Conservation (phyloP, 2,888 invertebrate species). For the Drosophila kokeensis region DNA sequence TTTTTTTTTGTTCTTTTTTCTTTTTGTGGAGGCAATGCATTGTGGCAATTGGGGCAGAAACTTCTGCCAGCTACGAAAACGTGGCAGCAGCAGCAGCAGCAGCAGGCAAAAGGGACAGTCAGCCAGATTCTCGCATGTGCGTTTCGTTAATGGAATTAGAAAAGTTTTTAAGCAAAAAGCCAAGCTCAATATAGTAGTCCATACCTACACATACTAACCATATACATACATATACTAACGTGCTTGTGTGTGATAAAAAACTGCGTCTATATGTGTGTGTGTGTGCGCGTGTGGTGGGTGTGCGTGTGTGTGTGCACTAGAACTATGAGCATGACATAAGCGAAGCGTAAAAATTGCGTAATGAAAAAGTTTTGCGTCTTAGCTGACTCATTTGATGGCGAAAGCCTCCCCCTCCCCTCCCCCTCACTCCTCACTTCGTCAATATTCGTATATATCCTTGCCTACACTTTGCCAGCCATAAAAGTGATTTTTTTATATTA, state of each 20-base stretch:
- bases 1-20: not conserved
- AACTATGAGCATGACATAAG: slow-evolving; percentile 64
- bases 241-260: slow-evolving; percentile 55
- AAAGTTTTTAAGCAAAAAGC: slow-evolving; percentile 79
- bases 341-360: slow-evolving; percentile 71
- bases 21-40: slow-evolving; percentile 38
- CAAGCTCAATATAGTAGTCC: slow-evolving; percentile 52
- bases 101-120: slow-evolving; percentile 34
- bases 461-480: slow-evolving; percentile 8
- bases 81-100: slow-evolving; percentile 33
- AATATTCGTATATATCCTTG: slow-evolving; percentile 10
- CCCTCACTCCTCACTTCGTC: slow-evolving; percentile 8
- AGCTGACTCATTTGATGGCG: slow-evolving; percentile 40
- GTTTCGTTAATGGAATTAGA: slow-evolving; percentile 83
- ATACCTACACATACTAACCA: slow-evolving; percentile 20
- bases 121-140: slow-evolving; percentile 68
- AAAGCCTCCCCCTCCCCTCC: slow-evolving; percentile 3
- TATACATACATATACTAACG: slow-evolving; percentile 1
- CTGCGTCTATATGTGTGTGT: slow-evolving; percentile 2
- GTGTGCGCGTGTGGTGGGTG: slow-evolving; percentile 23
- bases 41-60: slow-evolving; percentile 55
- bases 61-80: slow-evolving; percentile 51
- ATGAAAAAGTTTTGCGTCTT: slow-evolving; percentile 72
- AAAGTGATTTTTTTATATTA: slow-evolving; percentile 31
- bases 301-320: slow-evolving; percentile 22